Evolutionary conservation across 2,888 invertebrate genomes (phyloP).

Genomic region (Drosophila mulleri): DNA sequence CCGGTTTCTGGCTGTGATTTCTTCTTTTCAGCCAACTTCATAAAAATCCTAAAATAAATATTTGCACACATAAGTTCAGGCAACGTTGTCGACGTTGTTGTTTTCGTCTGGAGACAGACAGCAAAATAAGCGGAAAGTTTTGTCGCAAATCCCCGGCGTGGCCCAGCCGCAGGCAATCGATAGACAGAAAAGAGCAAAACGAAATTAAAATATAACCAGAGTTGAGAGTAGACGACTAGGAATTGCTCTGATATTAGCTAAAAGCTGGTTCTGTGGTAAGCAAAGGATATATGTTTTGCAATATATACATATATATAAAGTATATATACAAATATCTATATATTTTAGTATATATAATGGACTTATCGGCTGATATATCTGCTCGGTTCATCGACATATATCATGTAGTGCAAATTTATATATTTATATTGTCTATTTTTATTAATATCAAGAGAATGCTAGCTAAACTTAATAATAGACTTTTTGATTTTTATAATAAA

Average conservation of each 20-base stretch:
- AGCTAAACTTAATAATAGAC: no score
- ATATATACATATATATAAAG: no score
- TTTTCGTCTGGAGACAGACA: constrained; percentile 60
- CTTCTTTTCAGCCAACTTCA: constrained; percentile 47
- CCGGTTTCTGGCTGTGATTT: constrained; percentile 44
- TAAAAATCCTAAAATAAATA: constrained; percentile 74
- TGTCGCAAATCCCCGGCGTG: constrained; percentile 55
- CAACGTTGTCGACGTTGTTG: constrained; percentile 18
- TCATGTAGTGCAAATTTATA: no score
- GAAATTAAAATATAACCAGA: constrained; percentile 51
- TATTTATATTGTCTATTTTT: no score
- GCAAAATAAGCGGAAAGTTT: constrained; percentile 62
- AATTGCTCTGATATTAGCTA: background rate
- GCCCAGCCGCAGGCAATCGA: constrained; percentile 46
- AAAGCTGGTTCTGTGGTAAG: background rate
- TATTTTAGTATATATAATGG: no score
- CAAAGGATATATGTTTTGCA: background rate
- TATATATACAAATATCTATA: no score
- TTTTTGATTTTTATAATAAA: no score
- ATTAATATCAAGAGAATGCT: no score
- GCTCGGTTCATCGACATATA: no score
- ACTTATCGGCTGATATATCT: no score
- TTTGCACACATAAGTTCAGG: constrained; percentile 66
- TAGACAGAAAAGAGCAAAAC: constrained; percentile 50
- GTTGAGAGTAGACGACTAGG: background rate